Evolutionary conservation across 2,888 invertebrate genomes (phyloP).

Genomic region (Synanthedon andrenaeformis): DNA sequence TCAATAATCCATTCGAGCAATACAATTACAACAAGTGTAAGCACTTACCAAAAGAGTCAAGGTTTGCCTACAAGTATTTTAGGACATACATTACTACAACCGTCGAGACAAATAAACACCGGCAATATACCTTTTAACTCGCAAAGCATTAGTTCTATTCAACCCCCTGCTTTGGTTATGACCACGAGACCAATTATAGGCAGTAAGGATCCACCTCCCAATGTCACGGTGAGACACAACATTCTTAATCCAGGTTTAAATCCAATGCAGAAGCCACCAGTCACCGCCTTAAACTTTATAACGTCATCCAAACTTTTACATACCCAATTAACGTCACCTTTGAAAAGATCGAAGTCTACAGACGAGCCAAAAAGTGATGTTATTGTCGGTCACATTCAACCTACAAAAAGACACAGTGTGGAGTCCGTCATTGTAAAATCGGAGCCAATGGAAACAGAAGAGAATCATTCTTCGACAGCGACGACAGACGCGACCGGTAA

Average conservation of each 20-base stretch:
- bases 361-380: slow-evolving; percentile 67
- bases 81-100: slow-evolving; percentile 59
- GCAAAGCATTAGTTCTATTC: slow-evolving; percentile 62
- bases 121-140: slow-evolving; percentile 45
- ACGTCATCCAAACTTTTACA: slow-evolving; percentile 68
- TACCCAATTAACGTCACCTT: slow-evolving; percentile 70
- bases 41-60: slow-evolving; percentile 46
- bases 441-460: slow-evolving; percentile 63
- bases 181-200: slow-evolving; percentile 53
- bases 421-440: slow-evolving; percentile 66
- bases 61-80: slow-evolving; percentile 56
- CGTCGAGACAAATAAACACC: slow-evolving; percentile 48
- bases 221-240: slow-evolving; percentile 57
- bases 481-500: slow-evolving; percentile 38
- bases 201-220: slow-evolving; percentile 52
- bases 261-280: slow-evolving; percentile 49
- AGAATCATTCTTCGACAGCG: slow-evolving; percentile 26
- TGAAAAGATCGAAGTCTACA: slow-evolving; percentile 68
- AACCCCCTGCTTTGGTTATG: slow-evolving; percentile 65
- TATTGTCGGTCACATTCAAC: slow-evolving; percentile 61
- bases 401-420: slow-evolving; percentile 63
- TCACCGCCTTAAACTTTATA: slow-evolving; percentile 53
- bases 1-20: slow-evolving; percentile 50
- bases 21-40: slow-evolving; percentile 47
- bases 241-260: slow-evolving; percentile 50